These are phyloP conservation scores for Melopsittacus undulatus DNA, from an alignment of 2,797 vertebrate species.

Conservation along the genomic window DNA sequence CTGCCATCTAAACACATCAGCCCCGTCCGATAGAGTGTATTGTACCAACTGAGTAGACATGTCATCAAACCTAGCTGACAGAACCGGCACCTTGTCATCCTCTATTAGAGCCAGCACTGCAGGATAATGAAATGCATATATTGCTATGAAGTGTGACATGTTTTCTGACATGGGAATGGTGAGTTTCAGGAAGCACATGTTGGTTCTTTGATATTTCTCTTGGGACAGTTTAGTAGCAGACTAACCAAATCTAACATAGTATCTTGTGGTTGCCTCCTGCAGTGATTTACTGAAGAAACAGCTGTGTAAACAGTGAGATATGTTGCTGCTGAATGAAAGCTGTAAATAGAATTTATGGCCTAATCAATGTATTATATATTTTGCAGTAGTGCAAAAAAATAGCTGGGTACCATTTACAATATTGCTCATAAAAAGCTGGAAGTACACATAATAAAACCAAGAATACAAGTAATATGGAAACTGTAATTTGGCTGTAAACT, in stretches of 20 bases:
- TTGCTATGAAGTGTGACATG: fast-evolving
- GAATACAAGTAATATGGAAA: not conserved
- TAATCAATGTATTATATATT: not conserved
- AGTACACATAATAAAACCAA: not conserved
- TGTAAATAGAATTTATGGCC: not conserved
- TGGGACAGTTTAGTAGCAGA: not conserved
- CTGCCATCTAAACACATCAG: not conserved
- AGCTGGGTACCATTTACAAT: not conserved
- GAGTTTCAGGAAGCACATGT: not conserved
- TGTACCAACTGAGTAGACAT: not conserved
- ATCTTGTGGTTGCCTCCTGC: not conserved
- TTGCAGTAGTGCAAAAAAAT: not conserved
- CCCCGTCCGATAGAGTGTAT: fast-evolving
- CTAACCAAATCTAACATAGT: not conserved
- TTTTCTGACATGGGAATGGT: not conserved
- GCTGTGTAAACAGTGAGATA: not conserved
- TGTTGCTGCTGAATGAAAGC: not conserved
- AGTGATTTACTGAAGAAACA: not conserved
- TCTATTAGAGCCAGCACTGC: not conserved
- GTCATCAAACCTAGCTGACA: not conserved
- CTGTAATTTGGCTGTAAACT: not conserved
- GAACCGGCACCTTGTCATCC: not conserved
- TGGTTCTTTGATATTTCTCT: not conserved
- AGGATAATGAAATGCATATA: not conserved
- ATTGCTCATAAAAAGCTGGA: not conserved